Evolutionary conservation across 2,888 invertebrate species (phyloP), one percentile per base, ranked within the genome.

Genomic region (Schizotus pectinicornis): DNA sequence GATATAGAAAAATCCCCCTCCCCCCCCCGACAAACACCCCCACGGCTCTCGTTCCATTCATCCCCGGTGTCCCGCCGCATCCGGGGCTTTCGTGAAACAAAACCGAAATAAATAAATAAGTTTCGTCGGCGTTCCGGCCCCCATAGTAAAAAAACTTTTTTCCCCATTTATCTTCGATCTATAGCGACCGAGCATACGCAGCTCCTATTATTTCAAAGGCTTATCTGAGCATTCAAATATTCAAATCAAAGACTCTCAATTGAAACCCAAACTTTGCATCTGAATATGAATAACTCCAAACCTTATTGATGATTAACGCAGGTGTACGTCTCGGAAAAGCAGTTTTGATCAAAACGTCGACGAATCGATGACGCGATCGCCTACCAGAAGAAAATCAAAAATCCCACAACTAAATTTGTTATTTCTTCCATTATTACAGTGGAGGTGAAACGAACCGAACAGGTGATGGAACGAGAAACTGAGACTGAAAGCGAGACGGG

Each of bases 261-360:
- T 59, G 54, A 59, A 59, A 59, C 54, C 59, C 59, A 59, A 59
- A 59, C 59, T 59, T 59, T 46, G 59, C 54, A 68, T 68, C 67
- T 70, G 66, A 70, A 70, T 68, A 67, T 67, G 69, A 69, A 69
- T 69, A 63, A 61, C 52, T 52, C 62, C 61, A 60, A 64, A 66
- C 63, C 64, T 67, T 67, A 68, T 70, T 70, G 69, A 69, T 67
- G 69, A 61, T 67, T 61, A 54, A 57, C 61, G 70, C 70, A 70
- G 70, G 70, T 70, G 70, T 66, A 63, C 48, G 56, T 51, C 56
- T 56, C 41, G 38, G 59, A 53, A 52, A 57, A 30, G 39, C 49
- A 55, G 54, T 59, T 59, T 59, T 59, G 59, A 59, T 56, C 9
- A 36, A 11, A 11, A 9, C 30, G 45, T 32, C 9, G 30, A n/a